A percentile compares a stretch with the other conserved stretches of the same genome.
Conservation (phyloP, 2,888 invertebrate species). For the Phengaris arion region DNA sequence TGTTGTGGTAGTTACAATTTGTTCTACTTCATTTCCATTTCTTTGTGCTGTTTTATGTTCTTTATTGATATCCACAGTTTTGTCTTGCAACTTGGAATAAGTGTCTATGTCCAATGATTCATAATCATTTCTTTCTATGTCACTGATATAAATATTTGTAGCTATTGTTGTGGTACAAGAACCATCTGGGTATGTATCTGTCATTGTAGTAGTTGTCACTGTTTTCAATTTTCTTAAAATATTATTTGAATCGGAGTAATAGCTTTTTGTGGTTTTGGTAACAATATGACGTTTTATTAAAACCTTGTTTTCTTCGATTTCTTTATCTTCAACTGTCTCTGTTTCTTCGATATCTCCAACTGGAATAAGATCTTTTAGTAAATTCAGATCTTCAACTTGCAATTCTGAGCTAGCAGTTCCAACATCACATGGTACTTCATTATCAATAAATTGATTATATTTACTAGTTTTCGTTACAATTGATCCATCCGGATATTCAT, state of each 20-base stretch:
- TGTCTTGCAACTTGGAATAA: slow-evolving; percentile 53
- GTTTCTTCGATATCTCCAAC: slow-evolving; percentile 49
- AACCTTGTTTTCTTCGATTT: slow-evolving; percentile 50
- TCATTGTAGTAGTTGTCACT: slow-evolving; percentile 57
- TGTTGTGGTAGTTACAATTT: slow-evolving; percentile 64
- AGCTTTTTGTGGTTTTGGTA: slow-evolving; percentile 56
- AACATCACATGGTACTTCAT: slow-evolving; percentile 34
- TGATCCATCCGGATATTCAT: slow-evolving; percentile 67
- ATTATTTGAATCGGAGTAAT: slow-evolving; percentile 51
- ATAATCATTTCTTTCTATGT: slow-evolving; percentile 48
- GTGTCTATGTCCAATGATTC: slow-evolving; percentile 48
- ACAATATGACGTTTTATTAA: slow-evolving; percentile 52
- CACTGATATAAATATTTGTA: slow-evolving; percentile 59
- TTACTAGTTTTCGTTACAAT: slow-evolving; percentile 64
- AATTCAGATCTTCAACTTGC: slow-evolving; percentile 39
- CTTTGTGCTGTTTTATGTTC: slow-evolving; percentile 50
- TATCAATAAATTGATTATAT: slow-evolving; percentile 60
- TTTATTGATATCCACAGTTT: slow-evolving; percentile 56
- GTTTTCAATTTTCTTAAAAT: slow-evolving; percentile 54
- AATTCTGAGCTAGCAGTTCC: slow-evolving; percentile 6
- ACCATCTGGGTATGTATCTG: slow-evolving; percentile 66
- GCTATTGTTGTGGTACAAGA: slow-evolving; percentile 56
- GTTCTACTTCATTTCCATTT: slow-evolving; percentile 56
- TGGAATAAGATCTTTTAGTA: slow-evolving; percentile 46
- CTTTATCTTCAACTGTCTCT: slow-evolving; percentile 47